Base-by-base conservation (phyloP, 23 tunicate genomes). In the Diplosoma virens region DNA sequence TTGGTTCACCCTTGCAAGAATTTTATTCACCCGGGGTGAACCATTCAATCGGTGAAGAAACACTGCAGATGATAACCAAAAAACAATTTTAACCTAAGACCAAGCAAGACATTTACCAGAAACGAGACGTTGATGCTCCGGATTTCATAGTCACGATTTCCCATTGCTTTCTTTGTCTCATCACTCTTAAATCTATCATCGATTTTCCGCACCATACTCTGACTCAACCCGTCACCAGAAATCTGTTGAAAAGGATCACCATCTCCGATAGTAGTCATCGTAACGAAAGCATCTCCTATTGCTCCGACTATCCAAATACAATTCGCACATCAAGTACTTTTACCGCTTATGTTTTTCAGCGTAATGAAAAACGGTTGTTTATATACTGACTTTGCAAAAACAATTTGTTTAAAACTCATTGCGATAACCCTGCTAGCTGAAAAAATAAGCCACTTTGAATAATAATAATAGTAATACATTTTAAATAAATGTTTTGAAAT, bases 291-390 rank as follows among this genome's bases (percentile, higher is more conserved):
- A 5, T 73, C 73, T 11, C 94, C 94, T 20, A 79, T 59, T 30
- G 77, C 27, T 14, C 94, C 94, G 66, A 72, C 94, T 87, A 56
- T n/a, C n/a, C n/a, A n/a, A n/a, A n/a, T n/a, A n/a, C n/a, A n/a
- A n/a, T n/a, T n/a, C n/a, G n/a, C n/a, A n/a, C n/a, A n/a, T n/a
- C n/a, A n/a, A n/a, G n/a, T n/a, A n/a, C n/a, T n/a, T n/a, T n/a
- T n/a, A n/a, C n/a, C n/a, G n/a, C n/a, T n/a, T n/a, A n/a, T n/a
- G n/a, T n/a, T n/a, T n/a, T n/a, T n/a, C n/a, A n/a, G n/a, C n/a
- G n/a, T n/a, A n/a, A n/a, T n/a, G n/a, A n/a, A n/a, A n/a, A n/a
- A n/a, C n/a, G n/a, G n/a, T n/a, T n/a, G n/a, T n/a, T n/a, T n/a
- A n/a, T n/a, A n/a, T n/a, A n/a, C n/a, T n/a, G n/a, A n/a, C n/a